Base-by-base conservation (phyloP, 2,888 invertebrate species). In the Prosapia bicincta region DNA sequence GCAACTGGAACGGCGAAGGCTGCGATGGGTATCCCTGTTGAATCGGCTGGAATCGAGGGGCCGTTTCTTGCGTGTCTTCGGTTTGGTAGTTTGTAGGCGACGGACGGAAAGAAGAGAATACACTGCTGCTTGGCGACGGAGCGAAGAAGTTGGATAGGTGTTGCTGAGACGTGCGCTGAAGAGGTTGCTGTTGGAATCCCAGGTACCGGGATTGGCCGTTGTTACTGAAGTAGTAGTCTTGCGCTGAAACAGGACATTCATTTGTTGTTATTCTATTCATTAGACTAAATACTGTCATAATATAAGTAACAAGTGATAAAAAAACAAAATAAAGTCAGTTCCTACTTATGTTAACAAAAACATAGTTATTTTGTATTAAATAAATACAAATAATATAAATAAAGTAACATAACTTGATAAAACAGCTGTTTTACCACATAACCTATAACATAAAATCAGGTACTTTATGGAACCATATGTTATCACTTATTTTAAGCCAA, bases 221-320 rank as follows among this genome's bases (percentile, higher is more conserved):
- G 65, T 69, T 77, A 65, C 67, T 78, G 77, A 72, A 79, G 69
- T 76, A 80, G 73, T 79, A 80, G 75, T 78, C 78, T 71, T 79
- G 78, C 24, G 78, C 79, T 79, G 78, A 26, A 79, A 79, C 71
- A 78, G n/a, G n/a, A n/a, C n/a, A n/a, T n/a, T n/a, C n/a, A n/a
- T n/a, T n/a, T n/a, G n/a, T n/a, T n/a, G n/a, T n/a, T n/a, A n/a
- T n/a, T n/a, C n/a, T n/a, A n/a, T n/a, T n/a, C n/a, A n/a, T n/a
- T n/a, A n/a, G n/a, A n/a, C n/a, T n/a, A n/a, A n/a, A n/a, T n/a
- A n/a, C n/a, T n/a, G n/a, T n/a, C n/a, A n/a, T n/a, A n/a, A n/a
- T n/a, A n/a, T n/a, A n/a, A n/a, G n/a, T n/a, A n/a, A n/a, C n/a
- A n/a, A n/a, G n/a, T n/a, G n/a, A n/a, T n/a, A n/a, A n/a, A n/a